Conservation (phyloP, 2,888 invertebrate species). For the Rhagonycha lutea region DNA sequence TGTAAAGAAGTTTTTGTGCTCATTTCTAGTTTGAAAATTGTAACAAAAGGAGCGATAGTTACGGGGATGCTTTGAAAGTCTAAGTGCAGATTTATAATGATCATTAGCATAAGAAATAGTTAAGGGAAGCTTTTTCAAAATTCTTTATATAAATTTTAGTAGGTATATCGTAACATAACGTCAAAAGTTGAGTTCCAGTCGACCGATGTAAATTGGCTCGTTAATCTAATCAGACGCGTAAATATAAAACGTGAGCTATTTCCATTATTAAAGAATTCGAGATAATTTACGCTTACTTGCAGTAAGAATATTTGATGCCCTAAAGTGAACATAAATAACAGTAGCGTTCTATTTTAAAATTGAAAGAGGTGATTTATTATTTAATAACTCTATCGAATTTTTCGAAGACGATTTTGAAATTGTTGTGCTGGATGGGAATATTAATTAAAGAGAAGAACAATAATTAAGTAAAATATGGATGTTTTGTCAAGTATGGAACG, state of each 20-base stretch:
- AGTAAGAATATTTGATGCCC: neutral
- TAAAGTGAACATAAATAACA: neutral
- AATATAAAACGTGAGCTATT: neutral
- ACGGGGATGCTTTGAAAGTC: too few species aligned
- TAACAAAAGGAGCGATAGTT: too few species aligned
- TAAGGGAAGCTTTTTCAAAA: too few species aligned
- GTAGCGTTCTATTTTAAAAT: neutral
- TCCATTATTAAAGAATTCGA: neutral
- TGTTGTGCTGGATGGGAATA: neutral
- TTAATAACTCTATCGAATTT: neutral
- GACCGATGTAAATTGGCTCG: neutral
- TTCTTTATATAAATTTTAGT: too few species aligned
- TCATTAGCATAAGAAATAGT: too few species aligned
- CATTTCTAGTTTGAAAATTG: too few species aligned
- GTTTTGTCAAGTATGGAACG: constrained; percentile 25
- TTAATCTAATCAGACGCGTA: neutral
- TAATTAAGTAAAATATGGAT: constrained; percentile 22
- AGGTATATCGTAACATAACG: too few species aligned
- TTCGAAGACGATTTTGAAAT: neutral
- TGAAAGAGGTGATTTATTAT: neutral
- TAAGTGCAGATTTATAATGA: too few species aligned
- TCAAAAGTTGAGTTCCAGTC: neutral
- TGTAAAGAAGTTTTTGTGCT: too few species aligned
- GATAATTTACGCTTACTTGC: neutral
- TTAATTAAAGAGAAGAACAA: neutral